Base-by-base conservation (phyloP, 2,113 vertebrate genomes). In the Sminthopsis crassicaudata region DNA sequence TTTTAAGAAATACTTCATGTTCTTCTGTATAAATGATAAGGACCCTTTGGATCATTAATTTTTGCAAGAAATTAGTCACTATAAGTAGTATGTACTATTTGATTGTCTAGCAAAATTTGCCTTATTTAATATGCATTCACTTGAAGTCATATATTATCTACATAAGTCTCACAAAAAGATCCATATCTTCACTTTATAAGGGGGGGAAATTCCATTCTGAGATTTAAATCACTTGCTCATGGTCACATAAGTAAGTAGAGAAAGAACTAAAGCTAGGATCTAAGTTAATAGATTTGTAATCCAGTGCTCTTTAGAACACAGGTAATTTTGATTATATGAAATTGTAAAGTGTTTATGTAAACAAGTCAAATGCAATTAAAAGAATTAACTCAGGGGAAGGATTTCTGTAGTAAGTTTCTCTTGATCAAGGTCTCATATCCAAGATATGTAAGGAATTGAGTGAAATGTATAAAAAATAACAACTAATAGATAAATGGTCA, bases 1-100 rank as follows among this genome's bases (percentile, higher is more conserved):
- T 53, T 27, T 94, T 97, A 90, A 93, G 90, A 94, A 42, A 91
- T 96, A 89, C 76, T 94, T 42, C 27, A 2, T 84, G 4, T 42
- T 84, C 67, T 16, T 36, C 55, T 60, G 10, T 9, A 60, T 22
- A 84, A 1, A 27, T 57, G 2, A 84, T 84, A 84, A 8, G 6
- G 36, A 25, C 22, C 30, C 30, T 22, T 76, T 76, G 36, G 16
- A 76, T 76, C 36, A 76, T 76, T 42, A 76, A 76, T 16, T 76
- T 76, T 76, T 76, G 67, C 36, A 42, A 76, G 19, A 76, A 76
- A 19, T 76, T 76, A 76, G 16, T 76, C 5, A 42, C 16, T 76
- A 0, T 76, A 76, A n/a, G 5, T n/a, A 19, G 30, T 42, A 76
- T 76, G 42, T 76, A 22, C 5, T 42, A 19, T 76, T 76, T 36